Conservation (phyloP, 2,797 vertebrate genomes). For the Epinephelus coioides region DNA sequence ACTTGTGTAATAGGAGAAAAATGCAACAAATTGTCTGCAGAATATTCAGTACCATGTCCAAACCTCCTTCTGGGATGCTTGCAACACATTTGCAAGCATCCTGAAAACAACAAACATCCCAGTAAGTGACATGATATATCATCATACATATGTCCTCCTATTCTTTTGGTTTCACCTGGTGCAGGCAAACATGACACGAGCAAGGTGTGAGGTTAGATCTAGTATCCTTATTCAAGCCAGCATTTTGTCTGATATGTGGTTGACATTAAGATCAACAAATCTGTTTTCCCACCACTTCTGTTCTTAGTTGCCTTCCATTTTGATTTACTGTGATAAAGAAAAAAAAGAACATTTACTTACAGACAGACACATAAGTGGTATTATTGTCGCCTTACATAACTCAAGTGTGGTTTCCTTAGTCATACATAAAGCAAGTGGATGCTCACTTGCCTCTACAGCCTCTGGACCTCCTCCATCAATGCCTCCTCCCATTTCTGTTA, state of each 20-base stretch:
- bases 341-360: constrained; percentile 11
- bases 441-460: constrained; percentile 32
- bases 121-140: not conserved
- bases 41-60: constrained; percentile 5
- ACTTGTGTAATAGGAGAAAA: constrained; percentile 12
- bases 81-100: constrained; percentile 1
- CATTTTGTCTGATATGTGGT: constrained; percentile 14
- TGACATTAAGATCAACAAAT: constrained; percentile 31
- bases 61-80: not conserved
- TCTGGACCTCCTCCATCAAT: constrained; percentile 49
- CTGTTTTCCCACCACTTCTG: constrained; percentile 19
- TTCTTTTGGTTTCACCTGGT: constrained; percentile 7
- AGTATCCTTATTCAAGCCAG: constrained; percentile 2
- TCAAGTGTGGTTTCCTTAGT: constrained; percentile 27
- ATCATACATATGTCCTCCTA: not conserved
- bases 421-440: constrained; percentile 5
- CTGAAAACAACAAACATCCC: not conserved
- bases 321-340: constrained; percentile 43
- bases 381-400: constrained; percentile 47
- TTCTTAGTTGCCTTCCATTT: constrained; percentile 46
- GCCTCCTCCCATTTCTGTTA: constrained; percentile 28
- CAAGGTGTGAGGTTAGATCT: not conserved
- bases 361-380: constrained; percentile 52
- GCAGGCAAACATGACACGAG: not conserved
- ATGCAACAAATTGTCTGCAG: not conserved